These are phyloP conservation scores for Ginglymostoma cirratum DNA, from an alignment of 2,113 vertebrate species.

Conservation along the genomic window DNA sequence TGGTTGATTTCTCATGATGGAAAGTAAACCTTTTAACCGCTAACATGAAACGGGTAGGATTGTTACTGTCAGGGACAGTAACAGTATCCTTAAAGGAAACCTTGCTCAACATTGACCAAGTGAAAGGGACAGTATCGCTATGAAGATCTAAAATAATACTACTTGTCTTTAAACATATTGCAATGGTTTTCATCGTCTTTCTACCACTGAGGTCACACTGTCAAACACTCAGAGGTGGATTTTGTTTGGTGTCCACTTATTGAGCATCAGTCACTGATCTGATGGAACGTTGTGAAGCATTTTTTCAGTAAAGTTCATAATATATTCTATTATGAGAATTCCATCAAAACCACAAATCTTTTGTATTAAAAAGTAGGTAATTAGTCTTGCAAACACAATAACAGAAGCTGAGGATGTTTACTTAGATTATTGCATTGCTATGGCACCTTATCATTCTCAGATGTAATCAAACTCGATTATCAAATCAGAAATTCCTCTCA, in stretches of 20 bases:
- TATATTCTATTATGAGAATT: background rate
- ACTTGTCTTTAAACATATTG: background rate
- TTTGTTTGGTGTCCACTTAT: background rate
- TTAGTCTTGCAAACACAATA: background rate
- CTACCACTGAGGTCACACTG: background rate
- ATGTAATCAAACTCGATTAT: background rate
- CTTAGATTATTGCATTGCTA: background rate
- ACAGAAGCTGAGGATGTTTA: background rate
- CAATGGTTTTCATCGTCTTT: background rate
- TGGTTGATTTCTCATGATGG: background rate
- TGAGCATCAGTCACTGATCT: background rate
- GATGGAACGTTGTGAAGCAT: background rate
- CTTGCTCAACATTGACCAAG: background rate
- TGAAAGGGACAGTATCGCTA: background rate
- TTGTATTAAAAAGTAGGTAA: background rate
- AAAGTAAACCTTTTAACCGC: background rate
- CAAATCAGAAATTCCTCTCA: background rate
- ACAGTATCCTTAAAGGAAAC: background rate
- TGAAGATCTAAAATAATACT: background rate
- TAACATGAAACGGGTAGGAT: background rate
- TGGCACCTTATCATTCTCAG: background rate
- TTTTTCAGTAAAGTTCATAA: slow-evolving; percentile 17
- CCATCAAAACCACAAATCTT: background rate
- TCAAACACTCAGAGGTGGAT: background rate
- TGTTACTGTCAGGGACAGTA: background rate